A percentile compares a stretch with the other conserved stretches of the same genome.
Evolutionary conservation across 2,888 invertebrate species (phyloP).

Genomic region (Polymixis lichenea): DNA sequence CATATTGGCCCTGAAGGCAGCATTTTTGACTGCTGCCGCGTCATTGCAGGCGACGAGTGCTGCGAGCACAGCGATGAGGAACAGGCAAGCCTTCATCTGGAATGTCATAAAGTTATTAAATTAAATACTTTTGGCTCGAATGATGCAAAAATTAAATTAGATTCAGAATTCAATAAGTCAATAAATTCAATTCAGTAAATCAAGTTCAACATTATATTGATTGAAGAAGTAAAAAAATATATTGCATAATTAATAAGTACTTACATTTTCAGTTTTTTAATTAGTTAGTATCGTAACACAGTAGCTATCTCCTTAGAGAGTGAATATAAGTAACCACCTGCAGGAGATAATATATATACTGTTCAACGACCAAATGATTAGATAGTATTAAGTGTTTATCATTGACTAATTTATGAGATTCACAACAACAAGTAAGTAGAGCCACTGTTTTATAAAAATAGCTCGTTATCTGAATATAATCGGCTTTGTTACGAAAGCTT

Average conservation of each 20-base stretch:
- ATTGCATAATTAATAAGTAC: background rate
- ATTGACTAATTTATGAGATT: slow-evolving; percentile 1
- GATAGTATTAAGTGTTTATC: slow-evolving; percentile 12
- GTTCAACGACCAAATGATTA: background rate
- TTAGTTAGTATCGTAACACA: background rate
- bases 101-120: background rate
- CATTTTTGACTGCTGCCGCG: slow-evolving; percentile 24
- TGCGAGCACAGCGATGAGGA: slow-evolving; percentile 41
- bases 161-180: too few species aligned
- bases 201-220: background rate
- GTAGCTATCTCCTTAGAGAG: background rate
- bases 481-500: background rate
- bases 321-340: background rate
- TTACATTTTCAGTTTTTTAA: slow-evolving; percentile 23
- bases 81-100: slow-evolving; percentile 41
- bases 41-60: slow-evolving; percentile 27
- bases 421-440: background rate
- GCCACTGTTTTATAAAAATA: background rate
- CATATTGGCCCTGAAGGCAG: slow-evolving; percentile 30
- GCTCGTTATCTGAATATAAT: background rate
- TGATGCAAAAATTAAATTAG: too few species aligned
- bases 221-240: background rate
- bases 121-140: background rate
- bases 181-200: too few species aligned
- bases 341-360: slow-evolving; percentile 17